These are phyloP conservation scores for Mus spretus DNA, from an alignment of 2,797 vertebrate species.

Conservation along the genomic window DNA sequence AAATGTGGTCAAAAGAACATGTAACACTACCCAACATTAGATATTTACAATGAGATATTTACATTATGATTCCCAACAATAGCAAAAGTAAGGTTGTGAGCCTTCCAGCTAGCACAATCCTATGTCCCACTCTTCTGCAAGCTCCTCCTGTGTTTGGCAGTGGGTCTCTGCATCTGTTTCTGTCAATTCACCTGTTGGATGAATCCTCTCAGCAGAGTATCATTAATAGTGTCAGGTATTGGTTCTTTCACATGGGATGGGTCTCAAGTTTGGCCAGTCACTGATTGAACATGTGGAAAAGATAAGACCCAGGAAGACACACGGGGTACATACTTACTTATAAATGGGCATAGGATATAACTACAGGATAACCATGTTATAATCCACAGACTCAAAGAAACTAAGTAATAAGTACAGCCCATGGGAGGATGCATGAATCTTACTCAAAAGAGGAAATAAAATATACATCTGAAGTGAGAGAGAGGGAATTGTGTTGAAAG, in stretches of 20 bases:
- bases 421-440: neutral
- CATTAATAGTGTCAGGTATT: neutral
- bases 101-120: neutral
- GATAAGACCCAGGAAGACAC: neutral
- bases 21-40: neutral
- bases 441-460: neutral
- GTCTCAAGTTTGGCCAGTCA: neutral
- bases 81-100: neutral
- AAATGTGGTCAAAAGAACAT: neutral
- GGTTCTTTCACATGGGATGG: neutral
- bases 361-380: neutral
- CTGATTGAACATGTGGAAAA: neutral
- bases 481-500: neutral
- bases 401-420: neutral
- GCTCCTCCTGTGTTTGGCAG: neutral
- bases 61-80: neutral
- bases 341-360: neutral
- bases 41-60: neutral
- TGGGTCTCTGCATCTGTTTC: neutral
- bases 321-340: neutral
- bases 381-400: neutral
- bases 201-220: neutral
- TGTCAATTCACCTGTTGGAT: neutral
- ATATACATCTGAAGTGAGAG: neutral
- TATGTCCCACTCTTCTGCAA: neutral